These are phyloP conservation scores for Scylla paramamosain DNA, from an alignment of 1,140 invertebrate genomes.

Conservation along the genomic window DNA sequence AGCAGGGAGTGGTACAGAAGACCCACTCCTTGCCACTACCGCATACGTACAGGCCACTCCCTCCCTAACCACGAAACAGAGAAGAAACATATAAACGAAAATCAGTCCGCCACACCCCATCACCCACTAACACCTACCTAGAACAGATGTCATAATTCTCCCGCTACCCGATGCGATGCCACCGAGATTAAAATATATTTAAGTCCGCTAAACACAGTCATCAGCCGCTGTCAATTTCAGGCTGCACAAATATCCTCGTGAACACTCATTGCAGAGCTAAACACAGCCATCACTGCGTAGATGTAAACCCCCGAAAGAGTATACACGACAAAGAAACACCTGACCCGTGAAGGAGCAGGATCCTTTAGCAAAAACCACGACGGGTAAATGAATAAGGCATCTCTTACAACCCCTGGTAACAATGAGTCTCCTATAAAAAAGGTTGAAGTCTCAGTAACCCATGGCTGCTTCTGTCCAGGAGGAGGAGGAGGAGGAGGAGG, in stretches of 20 bases:
- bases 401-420: background rate
- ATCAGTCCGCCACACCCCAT: background rate
- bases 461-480: background rate
- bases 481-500: slow-evolving; percentile 18
- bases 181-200: background rate
- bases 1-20: too few relatives aligned
- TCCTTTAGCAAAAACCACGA: background rate
- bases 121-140: background rate
- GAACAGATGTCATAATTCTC: background rate
- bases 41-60: too few relatives aligned
- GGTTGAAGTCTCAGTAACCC: background rate
- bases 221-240: slow-evolving; percentile 4
- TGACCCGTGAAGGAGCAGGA: background rate
- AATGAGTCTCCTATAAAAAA: too few relatives aligned
- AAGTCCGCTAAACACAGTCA: slow-evolving; percentile 13
- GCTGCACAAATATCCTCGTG: background rate
- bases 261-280: background rate
- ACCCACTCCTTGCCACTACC: too few relatives aligned
- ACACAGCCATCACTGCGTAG: background rate
- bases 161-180: background rate
- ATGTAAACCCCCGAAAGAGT: background rate
- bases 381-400: background rate
- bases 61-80: too few relatives aligned
- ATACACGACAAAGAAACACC: background rate
- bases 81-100: too few relatives aligned